Base-by-base conservation (phyloP, 2,113 vertebrate genomes). In the Arizona elegans region DNA sequence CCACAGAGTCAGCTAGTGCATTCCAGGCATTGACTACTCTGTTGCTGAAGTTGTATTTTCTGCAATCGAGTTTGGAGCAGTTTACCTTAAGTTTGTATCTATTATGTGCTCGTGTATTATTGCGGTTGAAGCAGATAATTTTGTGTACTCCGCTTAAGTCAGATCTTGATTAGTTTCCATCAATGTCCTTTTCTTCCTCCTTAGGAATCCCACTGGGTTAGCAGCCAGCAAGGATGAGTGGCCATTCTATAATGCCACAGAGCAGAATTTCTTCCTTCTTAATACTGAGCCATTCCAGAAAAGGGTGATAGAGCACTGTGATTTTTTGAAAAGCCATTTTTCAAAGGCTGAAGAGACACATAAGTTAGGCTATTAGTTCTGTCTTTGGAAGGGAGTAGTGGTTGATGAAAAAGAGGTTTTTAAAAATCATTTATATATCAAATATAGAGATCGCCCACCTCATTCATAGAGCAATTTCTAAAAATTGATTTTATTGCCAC, bases 241-340 rank as follows among this genome's bases (percentile, higher is more conserved):
- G 93, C 86, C 55, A 0, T 29, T n/a, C 19, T 95, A 89, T 52
- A 92, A 89, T 54, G 53, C 50, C 62, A 56, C 21, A 13, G 33
- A 94, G 50, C 24, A 88, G n/a, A 93, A 94, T 23, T 62, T 91
- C 86, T 88, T 87, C 33, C 17, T 26, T 8, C 70, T 95, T n/a
- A n/a, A 50, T 23, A 88, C 47, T 21, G 50, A 89, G 4, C 38
- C 52, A 5, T 8, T 91, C 7, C 81, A 91, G 7, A 2, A 55
- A 19, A 1, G 19, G 13, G 11, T 21, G 7, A 26, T 1, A 2
- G 55, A 65, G 12, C 88, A 88, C 23, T 95, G 94, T 47, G 12
- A 26, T 29, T 89, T 93, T 54, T 93, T 89, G 55, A 94, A 88
- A 21, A 47, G 10, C 8, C 56, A 5, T 53, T 26, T 47, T 17